Evolutionary conservation across 2,888 invertebrate species (phyloP), one percentile per base, ranked within the genome.

Genomic region (Ctenicera cuprea): DNA sequence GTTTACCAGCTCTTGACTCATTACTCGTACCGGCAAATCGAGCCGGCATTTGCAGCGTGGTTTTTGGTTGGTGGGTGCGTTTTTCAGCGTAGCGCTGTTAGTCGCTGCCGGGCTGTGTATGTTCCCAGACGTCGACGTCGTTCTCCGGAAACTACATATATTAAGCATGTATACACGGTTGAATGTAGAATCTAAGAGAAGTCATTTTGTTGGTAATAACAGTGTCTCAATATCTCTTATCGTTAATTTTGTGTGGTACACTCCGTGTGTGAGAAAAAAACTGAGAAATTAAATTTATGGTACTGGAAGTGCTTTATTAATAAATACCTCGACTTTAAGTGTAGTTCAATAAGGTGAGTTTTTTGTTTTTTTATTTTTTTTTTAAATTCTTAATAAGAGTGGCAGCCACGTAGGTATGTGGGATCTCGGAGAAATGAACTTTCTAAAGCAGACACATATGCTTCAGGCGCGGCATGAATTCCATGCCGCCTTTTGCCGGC

Each of bases 211-310:
- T 80, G 81, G 84, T 81, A 83, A 81, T 80, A 84, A 84, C 83
- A 81, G 70, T 71, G 66, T 83, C 79, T 77, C 82, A 79, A 84
- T 84, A 83, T 84, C 84, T 76, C 83, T 83, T 69, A 82, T 83
- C 76, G 82, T 84, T 80, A 83, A 83, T 83, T 86, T 84, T 79
- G 85, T 85, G 84, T 82, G 85, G 78, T 83, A 86, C 81, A 86
- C 85, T 76, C 86, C 86, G 86, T 87, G 87, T 78, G 87, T 87
- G 78, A 83, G 87, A 83, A 87, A 87, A 87, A 86, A 86, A 86
- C 85, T 84, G 73, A 80, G 79, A 76, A 78, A 82, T 78, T 81
- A 80, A 77, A 71, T 75, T 64, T 63, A 18, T 33, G 54, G 54
- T 37, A 61, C 50, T 73, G 71, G 57, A 78, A 83, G 85, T 84